A percentile compares a stretch with the other conserved stretches of the same genome.
Conservation (phyloP, 2,113 vertebrate species). For the Enhydra lutris region DNA sequence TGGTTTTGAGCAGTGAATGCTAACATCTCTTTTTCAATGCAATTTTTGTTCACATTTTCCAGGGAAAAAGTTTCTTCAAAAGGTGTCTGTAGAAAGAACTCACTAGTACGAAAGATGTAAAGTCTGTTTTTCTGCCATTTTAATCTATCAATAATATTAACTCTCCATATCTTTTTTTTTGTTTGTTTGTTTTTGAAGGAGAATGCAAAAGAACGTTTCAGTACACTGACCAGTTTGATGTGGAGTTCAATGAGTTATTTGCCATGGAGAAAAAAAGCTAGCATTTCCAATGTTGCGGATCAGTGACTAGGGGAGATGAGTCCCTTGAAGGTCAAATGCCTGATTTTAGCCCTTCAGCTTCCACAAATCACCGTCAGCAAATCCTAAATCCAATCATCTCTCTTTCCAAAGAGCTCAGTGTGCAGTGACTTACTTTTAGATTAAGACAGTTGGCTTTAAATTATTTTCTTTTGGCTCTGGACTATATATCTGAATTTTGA, state of each 20-base stretch:
- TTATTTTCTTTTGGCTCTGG: slow-evolving; percentile 17
- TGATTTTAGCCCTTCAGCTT: not conserved
- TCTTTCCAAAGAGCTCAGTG: not conserved
- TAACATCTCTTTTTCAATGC: not conserved
- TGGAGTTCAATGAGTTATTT: not conserved
- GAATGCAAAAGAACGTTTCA: slow-evolving; percentile 14
- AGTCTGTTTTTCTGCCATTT: not conserved
- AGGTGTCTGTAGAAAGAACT: not conserved
- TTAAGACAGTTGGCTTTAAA: not conserved
- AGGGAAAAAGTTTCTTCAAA: not conserved
- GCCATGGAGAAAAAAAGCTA: not conserved
- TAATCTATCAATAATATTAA: not conserved
- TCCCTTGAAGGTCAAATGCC: not conserved
- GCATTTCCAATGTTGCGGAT: not conserved
- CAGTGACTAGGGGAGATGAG: not conserved
- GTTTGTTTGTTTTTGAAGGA: not conserved
- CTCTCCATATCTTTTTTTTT: not conserved
- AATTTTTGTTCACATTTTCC: slow-evolving; percentile 11
- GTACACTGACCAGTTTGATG: not conserved
- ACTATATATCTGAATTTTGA: not conserved
- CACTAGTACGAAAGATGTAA: not conserved
- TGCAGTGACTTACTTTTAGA: not conserved
- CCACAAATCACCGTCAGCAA: not conserved
- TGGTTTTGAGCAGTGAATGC: not conserved
- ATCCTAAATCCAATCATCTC: slow-evolving; percentile 15